Conservation (phyloP, 2,888 invertebrate genomes). For the Plebejus melissa region DNA sequence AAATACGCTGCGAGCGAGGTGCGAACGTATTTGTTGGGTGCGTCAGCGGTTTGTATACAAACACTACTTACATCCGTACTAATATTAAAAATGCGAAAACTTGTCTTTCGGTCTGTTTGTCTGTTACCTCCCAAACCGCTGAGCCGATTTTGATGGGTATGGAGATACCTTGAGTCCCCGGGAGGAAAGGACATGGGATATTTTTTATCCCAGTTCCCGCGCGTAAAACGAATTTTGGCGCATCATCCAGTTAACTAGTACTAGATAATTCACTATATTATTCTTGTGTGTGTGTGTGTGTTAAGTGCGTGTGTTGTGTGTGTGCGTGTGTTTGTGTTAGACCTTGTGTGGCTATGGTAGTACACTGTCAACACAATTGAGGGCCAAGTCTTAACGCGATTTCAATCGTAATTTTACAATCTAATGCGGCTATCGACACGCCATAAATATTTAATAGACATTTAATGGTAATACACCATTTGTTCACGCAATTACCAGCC, state of each 20-base stretch:
- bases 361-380: background rate
- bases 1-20: background rate
- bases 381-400: background rate
- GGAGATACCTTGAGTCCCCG: no score
- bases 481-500: background rate
- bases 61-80: no score
- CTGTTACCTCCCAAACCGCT: no score
- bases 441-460: background rate
- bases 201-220: no score
- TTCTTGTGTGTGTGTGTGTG: background rate
- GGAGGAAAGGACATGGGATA: no score
- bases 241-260: background rate
- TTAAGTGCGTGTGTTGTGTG: background rate
- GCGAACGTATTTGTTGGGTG: no score
- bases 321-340: constrained; percentile 32
- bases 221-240: no score
- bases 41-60: no score
- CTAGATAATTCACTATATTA: no score
- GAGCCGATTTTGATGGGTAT: no score
- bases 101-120: no score
- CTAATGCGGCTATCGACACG: background rate
- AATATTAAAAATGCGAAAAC: no score
- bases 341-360: constrained; percentile 45
- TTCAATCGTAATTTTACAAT: background rate
- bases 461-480: background rate